A percentile compares a stretch with the other conserved stretches of the same genome.
phyloP scores from a whole-genome alignment of 2,113 vertebrate genomes.

The Myanophis thanlyinensis region DNA sequence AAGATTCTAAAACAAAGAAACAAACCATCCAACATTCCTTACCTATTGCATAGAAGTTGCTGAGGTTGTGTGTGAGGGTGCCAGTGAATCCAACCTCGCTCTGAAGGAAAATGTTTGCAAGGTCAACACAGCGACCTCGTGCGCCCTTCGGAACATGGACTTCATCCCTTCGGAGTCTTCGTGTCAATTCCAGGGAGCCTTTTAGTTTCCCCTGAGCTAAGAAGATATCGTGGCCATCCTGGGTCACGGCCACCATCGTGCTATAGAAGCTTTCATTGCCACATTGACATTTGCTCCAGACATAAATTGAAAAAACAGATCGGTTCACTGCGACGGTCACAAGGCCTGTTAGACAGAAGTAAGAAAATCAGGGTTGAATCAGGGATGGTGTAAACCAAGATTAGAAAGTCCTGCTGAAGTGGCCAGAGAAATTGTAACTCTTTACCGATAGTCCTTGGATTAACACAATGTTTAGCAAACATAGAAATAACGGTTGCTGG shows the following conservation, averaged over 20 bases:
- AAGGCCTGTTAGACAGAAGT: constrained; percentile 67
- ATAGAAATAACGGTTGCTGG: no score
- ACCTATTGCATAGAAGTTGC: constrained; percentile 73
- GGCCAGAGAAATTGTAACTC: background rate
- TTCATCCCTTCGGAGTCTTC: constrained; percentile 39
- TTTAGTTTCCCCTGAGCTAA: constrained; percentile 46
- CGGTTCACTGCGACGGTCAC: constrained; percentile 69
- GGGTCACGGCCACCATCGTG: constrained; percentile 38
- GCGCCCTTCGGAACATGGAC: constrained; percentile 61
- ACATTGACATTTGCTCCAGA: constrained; percentile 65
- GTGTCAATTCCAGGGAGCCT: constrained; percentile 23
- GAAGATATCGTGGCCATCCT: constrained; percentile 54
- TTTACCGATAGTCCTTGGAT: background rate
- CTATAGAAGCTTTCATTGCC: constrained; percentile 28
- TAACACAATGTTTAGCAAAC: background rate
- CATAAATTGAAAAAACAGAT: constrained; percentile 65
- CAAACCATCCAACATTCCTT: background rate
- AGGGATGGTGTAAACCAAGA: background rate
- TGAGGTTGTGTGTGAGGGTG: constrained; percentile 67
- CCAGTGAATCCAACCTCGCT: constrained; percentile 52
- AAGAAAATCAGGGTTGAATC: background rate
- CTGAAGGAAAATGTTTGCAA: constrained; percentile 41
- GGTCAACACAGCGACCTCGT: constrained; percentile 67
- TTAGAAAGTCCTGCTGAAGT: background rate
- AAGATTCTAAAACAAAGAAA: background rate